Conservation (phyloP, 2,113 vertebrate genomes). For the Sceloporus undulatus region DNA sequence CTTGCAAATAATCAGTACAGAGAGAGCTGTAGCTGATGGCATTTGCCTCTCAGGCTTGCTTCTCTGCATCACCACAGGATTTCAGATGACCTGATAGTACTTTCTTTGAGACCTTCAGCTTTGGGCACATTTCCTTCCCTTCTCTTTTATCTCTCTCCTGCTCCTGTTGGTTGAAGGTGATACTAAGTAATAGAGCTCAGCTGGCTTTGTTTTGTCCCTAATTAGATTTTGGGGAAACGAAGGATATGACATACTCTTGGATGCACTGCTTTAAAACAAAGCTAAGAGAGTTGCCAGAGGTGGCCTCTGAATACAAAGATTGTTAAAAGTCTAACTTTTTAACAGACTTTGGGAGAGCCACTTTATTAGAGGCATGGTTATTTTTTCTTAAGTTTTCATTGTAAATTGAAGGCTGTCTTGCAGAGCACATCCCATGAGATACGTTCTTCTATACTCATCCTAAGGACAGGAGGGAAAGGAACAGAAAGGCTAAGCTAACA, state of each 20-base stretch:
- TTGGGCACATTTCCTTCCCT: neutral
- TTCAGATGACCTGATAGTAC: neutral
- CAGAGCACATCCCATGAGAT: neutral
- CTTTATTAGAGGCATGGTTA: neutral
- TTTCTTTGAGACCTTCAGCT: neutral
- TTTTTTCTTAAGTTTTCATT: neutral
- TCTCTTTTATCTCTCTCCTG: neutral
- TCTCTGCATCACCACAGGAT: neutral
- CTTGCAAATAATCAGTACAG: neutral
- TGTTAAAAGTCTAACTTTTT: neutral
- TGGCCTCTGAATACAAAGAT: neutral
- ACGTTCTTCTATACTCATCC: neutral
- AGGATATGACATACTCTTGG: neutral
- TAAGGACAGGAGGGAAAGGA: too few relatives aligned
- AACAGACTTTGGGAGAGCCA: neutral
- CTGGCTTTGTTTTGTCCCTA: neutral
- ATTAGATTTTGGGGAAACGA: neutral
- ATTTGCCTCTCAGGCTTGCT: neutral
- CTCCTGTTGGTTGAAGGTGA: neutral
- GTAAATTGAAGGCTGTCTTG: neutral
- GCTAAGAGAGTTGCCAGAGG: neutral
- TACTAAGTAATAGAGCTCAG: neutral
- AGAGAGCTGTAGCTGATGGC: neutral
- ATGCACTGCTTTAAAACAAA: neutral
- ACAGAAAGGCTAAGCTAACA: too few relatives aligned